These are phyloP conservation scores for Orchesella flavescens DNA, from an alignment of 2,888 invertebrate genomes.

Conservation along the genomic window DNA sequence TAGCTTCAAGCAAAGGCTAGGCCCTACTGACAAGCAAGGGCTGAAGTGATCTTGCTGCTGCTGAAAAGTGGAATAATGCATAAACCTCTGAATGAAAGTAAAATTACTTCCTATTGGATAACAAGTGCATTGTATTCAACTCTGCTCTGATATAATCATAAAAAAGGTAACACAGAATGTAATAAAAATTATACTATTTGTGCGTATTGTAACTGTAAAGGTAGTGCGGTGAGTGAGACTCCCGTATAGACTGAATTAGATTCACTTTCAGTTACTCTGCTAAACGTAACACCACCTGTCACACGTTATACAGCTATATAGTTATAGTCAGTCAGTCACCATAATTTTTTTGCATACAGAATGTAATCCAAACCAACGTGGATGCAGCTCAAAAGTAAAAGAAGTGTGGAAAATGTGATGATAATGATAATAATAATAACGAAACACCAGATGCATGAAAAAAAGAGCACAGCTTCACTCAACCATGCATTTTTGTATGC, in stretches of 20 bases:
- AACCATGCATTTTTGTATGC: neutral
- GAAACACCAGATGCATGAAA: neutral
- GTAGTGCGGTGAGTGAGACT: too few relatives aligned
- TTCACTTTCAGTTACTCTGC: neutral
- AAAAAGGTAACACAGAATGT: neutral
- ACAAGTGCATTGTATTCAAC: neutral
- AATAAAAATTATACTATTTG: neutral
- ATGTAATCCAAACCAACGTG: neutral
- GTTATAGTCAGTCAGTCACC: neutral
- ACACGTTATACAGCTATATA: neutral
- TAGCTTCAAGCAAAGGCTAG: slow-evolving; percentile 22
- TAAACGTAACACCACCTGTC: neutral
- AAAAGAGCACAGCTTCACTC: neutral
- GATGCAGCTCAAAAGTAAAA: neutral
- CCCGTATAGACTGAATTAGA: neutral
- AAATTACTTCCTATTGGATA: slow-evolving; percentile 43
- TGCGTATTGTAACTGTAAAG: too few relatives aligned
- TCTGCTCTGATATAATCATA: neutral
- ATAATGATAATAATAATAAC: neutral
- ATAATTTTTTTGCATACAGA: too few relatives aligned
- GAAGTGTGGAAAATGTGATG: slow-evolving; percentile 10
- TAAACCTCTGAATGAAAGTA: slow-evolving; percentile 30
- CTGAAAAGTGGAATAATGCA: slow-evolving; percentile 19
- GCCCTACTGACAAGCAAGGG: neutral
- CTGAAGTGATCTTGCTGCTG: neutral